A percentile compares a stretch with the other conserved stretches of the same genome.
Evolutionary conservation across 2,797 vertebrate species (phyloP).

Genomic region (Psittacula derbiana): DNA sequence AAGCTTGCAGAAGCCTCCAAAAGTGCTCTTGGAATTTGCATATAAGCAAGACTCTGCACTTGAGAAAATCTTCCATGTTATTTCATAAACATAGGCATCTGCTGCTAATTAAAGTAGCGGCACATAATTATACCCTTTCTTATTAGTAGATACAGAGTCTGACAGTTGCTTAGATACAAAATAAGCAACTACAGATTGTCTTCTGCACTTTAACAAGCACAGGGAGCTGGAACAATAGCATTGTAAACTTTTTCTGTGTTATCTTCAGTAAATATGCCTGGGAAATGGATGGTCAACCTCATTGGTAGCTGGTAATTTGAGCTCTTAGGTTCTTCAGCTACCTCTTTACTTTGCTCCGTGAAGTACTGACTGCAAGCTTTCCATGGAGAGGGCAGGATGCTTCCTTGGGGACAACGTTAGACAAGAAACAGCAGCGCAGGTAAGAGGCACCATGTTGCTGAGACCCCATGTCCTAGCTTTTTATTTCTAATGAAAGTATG

Average conservation of each 20-base stretch:
- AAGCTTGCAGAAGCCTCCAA: not conserved
- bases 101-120: slow-evolving; percentile 83
- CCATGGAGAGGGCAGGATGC: not conserved
- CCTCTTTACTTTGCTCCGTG: not conserved
- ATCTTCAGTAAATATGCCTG: slow-evolving; percentile 37
- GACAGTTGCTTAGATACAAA: slow-evolving; percentile 86
- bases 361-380: not conserved
- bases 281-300: slow-evolving; percentile 39
- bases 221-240: slow-evolving; percentile 67
- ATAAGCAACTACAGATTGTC: slow-evolving; percentile 77
- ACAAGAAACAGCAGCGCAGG: not conserved
- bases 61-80: slow-evolving; percentile 73
- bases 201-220: slow-evolving; percentile 70
- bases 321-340: slow-evolving; percentile 19
- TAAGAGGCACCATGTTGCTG: not conserved
- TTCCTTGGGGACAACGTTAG: not conserved
- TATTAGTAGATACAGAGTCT: slow-evolving; percentile 79
- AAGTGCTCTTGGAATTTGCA: slow-evolving; percentile 36
- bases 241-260: slow-evolving; percentile 57
- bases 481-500: not conserved
- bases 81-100: slow-evolving; percentile 82
- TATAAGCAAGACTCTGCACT: slow-evolving; percentile 34
- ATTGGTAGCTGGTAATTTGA: slow-evolving; percentile 36
- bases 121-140: slow-evolving; percentile 81
- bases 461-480: not conserved